Evolutionary conservation across 2,888 invertebrate species (phyloP).

Genomic region (Acheta domesticus): DNA sequence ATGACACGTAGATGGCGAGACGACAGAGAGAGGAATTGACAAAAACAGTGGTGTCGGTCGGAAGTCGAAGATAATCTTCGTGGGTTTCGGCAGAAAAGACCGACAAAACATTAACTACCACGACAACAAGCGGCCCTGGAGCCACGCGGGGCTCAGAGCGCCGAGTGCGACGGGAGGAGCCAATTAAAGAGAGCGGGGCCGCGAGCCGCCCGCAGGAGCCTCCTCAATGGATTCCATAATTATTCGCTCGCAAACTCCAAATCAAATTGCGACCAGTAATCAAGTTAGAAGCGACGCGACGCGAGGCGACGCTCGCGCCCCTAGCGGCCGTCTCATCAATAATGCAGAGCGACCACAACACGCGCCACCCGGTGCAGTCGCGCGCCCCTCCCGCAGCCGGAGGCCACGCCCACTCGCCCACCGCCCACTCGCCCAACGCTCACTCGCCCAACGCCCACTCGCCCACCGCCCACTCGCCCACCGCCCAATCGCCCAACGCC

Average conservation of each 20-base stretch:
- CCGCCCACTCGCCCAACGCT: not conserved
- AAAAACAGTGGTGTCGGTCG: too few relatives aligned
- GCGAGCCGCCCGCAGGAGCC: not conserved
- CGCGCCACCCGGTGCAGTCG: not conserved
- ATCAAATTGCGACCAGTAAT: conserved; percentile 24
- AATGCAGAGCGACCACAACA: not conserved
- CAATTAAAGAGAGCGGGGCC: too few relatives aligned
- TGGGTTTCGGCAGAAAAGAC: too few relatives aligned
- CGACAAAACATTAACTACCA: too few relatives aligned
- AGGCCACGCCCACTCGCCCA: not conserved
- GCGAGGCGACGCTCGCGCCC: not conserved
- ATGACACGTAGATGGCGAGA: too few relatives aligned
- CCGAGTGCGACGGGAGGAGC: too few relatives aligned
- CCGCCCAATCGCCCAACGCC: not conserved
- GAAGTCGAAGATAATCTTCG: too few relatives aligned
- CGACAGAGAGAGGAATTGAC: too few relatives aligned
- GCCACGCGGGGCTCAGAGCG: too few relatives aligned
- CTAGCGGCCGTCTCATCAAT: conserved; percentile 18
- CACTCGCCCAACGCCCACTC: not conserved
- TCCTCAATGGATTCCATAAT: conserved; percentile 27
- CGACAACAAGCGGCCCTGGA: too few relatives aligned
- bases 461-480: not conserved
- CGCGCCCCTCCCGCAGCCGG: not conserved
- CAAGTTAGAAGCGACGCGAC: conserved; percentile 24
- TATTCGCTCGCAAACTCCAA: conserved; percentile 26